Evolutionary conservation across 2,888 invertebrate species (phyloP).

Genomic region (Patella depressa): DNA sequence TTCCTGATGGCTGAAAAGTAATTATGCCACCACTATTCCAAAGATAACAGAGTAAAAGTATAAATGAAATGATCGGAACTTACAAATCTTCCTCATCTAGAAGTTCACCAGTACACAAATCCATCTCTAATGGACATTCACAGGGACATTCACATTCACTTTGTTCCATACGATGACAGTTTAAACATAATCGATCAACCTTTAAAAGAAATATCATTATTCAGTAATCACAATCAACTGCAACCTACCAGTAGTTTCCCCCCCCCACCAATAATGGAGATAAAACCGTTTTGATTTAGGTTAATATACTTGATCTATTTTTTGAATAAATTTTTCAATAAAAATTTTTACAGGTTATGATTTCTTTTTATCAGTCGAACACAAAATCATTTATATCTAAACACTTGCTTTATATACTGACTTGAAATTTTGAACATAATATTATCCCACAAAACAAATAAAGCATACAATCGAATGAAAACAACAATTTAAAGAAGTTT

Average conservation of each 20-base stretch:
- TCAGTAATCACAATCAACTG: not conserved
- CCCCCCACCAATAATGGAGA: too few relatives aligned
- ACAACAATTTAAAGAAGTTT: too few relatives aligned
- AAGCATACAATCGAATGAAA: too few relatives aligned
- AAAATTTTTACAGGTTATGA: too few relatives aligned
- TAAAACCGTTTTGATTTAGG: too few relatives aligned
- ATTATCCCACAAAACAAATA: too few relatives aligned
- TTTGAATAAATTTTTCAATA: too few relatives aligned
- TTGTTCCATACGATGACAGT: slow-evolving; percentile 94
- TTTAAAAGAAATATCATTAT: slow-evolving; percentile 51
- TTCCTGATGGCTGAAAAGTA: too few relatives aligned
- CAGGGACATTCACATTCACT: slow-evolving; percentile 96
- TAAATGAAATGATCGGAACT: slow-evolving; percentile 29
- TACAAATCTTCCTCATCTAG: slow-evolving; percentile 67
- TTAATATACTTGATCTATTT: too few relatives aligned
- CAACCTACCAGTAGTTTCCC: too few relatives aligned
- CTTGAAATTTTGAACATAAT: not conserved
- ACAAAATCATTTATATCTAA: not conserved
- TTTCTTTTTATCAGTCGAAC: not conserved
- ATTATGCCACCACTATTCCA: too few relatives aligned
- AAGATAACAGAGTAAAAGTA: not conserved
- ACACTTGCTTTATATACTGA: not conserved
- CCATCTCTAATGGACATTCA: slow-evolving; percentile 81
- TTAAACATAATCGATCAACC: slow-evolving; percentile 87
- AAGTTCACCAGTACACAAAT: slow-evolving; percentile 72